Percentiles rank a stretch among this genome's conserved stretches.
Evolutionary conservation across 2,113 vertebrate genomes (phyloP).

Genomic region (Rhinopomastus cyanomelas): DNA sequence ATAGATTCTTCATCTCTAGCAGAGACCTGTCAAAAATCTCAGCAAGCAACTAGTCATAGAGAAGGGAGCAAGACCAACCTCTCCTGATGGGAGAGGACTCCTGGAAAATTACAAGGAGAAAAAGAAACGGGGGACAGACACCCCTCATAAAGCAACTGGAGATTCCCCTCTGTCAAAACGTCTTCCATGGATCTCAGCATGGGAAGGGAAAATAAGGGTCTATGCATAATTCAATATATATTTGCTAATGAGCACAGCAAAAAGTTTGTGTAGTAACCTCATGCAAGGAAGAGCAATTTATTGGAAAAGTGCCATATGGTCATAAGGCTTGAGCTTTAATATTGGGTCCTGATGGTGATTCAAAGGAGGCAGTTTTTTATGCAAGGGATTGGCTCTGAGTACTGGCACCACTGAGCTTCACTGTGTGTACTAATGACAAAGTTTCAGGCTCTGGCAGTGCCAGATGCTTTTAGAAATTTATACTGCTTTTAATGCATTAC

Average conservation of each 20-base stretch:
- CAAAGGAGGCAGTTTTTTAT: background rate
- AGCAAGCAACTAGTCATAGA: background rate
- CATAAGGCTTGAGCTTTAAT: background rate
- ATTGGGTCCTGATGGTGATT: background rate
- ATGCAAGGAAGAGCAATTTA: background rate
- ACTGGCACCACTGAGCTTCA: background rate
- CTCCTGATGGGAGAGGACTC: background rate
- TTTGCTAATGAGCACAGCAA: background rate
- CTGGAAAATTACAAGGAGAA: accelerated
- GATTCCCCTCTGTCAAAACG: background rate
- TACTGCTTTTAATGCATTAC: background rate
- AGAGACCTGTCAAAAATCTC: background rate
- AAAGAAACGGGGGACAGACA: accelerated
- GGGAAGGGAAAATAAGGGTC: background rate
- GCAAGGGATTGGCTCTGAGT: background rate
- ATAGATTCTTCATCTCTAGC: background rate
- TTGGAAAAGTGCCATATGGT: background rate
- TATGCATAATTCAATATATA: background rate
- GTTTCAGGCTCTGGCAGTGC: background rate
- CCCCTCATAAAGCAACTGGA: background rate
- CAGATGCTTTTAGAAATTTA: background rate
- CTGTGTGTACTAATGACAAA: background rate
- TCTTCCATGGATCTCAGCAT: background rate
- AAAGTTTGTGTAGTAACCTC: background rate
- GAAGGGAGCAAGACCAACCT: background rate